A percentile compares a stretch with the other conserved stretches of the same genome.
These are phyloP conservation scores for Andrena bucephala DNA, from an alignment of 2,888 invertebrate species.

Conservation along the genomic window DNA sequence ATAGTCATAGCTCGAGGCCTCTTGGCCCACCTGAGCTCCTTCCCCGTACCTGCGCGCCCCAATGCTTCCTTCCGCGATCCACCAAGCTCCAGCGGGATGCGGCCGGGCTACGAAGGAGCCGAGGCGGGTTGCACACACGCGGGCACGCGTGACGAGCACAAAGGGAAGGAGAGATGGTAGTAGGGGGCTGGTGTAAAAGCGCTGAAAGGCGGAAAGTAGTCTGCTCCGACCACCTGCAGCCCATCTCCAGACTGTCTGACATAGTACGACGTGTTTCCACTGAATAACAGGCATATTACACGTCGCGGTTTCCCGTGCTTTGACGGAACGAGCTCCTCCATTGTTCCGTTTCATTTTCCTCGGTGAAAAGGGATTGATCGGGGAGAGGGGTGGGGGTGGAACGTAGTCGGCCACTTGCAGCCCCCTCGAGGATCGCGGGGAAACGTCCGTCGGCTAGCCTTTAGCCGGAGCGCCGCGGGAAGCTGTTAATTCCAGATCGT, in stretches of 20 bases:
- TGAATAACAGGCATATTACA: conserved; percentile 43
- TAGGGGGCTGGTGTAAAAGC: conserved; percentile 11
- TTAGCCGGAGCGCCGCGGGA: neutral
- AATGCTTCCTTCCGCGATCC: neutral
- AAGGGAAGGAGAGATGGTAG: conserved; percentile 43
- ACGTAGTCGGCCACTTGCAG: conserved; percentile 24
- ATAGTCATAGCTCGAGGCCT: conserved; percentile 75
- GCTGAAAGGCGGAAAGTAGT: conserved; percentile 50
- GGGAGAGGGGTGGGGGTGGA: neutral
- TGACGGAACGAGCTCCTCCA: conserved; percentile 48
- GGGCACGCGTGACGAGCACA: conserved; percentile 20
- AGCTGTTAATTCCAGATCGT: neutral
- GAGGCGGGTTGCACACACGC: neutral
- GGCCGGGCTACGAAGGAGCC: neutral
- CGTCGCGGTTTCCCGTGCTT: conserved; percentile 41
- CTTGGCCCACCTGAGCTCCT: conserved; percentile 62
- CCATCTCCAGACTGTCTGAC: conserved; percentile 36
- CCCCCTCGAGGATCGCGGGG: neutral
- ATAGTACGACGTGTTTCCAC: conserved; percentile 39
- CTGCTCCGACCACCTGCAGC: conserved; percentile 60
- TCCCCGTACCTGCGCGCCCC: conserved; percentile 29
- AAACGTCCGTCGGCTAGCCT: conserved; percentile 22
- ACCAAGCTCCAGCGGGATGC: neutral
- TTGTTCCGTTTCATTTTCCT: conserved; percentile 20
- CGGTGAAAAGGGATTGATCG: conserved; percentile 30